Evolutionary conservation across 2,113 vertebrate genomes (phyloP).

Genomic region (Dromiciops gliroides): DNA sequence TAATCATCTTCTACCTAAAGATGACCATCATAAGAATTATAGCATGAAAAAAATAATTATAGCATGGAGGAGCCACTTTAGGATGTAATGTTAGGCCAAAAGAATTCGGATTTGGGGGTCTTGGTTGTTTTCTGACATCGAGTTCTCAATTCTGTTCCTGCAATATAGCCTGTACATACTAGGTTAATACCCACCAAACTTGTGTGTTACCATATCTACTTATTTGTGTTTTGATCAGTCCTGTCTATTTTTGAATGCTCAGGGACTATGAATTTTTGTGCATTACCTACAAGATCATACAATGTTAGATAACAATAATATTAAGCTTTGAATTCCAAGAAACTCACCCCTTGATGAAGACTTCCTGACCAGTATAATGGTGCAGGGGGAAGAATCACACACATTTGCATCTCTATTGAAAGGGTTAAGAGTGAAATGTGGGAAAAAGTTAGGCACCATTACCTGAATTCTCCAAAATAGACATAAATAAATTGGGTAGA

Average conservation of each 20-base stretch:
- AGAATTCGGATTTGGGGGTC: background rate
- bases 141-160: background rate
- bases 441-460: background rate
- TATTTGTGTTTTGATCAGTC: background rate
- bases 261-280: background rate
- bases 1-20: background rate
- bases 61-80: background rate
- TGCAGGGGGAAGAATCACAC: background rate
- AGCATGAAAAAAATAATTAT: no score
- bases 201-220: background rate
- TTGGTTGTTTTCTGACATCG: background rate
- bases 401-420: background rate
- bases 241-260: background rate
- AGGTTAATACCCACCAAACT: background rate
- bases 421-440: constrained; percentile 2
- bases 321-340: constrained; percentile 21
- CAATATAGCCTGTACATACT: background rate
- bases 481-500: background rate
- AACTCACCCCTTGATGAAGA: background rate
- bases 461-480: background rate
- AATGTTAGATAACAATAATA: background rate
- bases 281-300: background rate
- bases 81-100: background rate
- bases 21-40: background rate
- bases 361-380: background rate